Evolutionary conservation across 2,113 vertebrate species (phyloP).

Genomic region (Cavia aperea): DNA sequence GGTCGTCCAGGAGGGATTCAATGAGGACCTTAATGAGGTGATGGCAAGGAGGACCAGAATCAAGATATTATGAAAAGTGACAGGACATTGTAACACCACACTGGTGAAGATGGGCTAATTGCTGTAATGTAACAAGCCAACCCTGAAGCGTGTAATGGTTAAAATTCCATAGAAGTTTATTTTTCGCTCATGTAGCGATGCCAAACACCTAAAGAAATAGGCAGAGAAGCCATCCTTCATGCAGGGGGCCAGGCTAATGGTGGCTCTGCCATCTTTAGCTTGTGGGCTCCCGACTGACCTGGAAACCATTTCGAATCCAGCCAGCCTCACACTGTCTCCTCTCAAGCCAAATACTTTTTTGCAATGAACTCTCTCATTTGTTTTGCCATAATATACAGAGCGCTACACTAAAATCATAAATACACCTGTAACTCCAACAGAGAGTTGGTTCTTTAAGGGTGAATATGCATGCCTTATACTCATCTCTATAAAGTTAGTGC

Average conservation of each 20-base stretch:
- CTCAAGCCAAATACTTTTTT: neutral
- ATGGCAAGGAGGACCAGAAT: neutral
- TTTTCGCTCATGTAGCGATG: neutral
- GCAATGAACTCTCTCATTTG: conserved; percentile 4
- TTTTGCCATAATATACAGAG: neutral
- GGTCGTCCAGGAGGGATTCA: neutral
- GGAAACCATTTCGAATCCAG: neutral
- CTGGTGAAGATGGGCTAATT: neutral
- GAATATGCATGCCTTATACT: neutral
- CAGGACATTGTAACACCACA: neutral
- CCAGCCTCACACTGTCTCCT: neutral
- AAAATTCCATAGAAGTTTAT: neutral
- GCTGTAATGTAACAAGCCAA: neutral
- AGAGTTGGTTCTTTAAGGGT: neutral
- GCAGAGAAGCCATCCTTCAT: neutral
- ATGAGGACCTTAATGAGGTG: neutral
- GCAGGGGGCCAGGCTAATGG: neutral
- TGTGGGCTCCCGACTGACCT: neutral
- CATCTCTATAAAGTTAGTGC: neutral
- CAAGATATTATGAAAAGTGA: neutral
- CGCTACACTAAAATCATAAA: neutral
- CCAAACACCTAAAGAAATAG: neutral
- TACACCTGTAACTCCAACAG: neutral
- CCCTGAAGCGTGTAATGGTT: neutral
- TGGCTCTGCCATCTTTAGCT: neutral